Evolutionary conservation across 2,113 vertebrate species (phyloP).

Genomic region (Gymnobelideus leadbeateri): DNA sequence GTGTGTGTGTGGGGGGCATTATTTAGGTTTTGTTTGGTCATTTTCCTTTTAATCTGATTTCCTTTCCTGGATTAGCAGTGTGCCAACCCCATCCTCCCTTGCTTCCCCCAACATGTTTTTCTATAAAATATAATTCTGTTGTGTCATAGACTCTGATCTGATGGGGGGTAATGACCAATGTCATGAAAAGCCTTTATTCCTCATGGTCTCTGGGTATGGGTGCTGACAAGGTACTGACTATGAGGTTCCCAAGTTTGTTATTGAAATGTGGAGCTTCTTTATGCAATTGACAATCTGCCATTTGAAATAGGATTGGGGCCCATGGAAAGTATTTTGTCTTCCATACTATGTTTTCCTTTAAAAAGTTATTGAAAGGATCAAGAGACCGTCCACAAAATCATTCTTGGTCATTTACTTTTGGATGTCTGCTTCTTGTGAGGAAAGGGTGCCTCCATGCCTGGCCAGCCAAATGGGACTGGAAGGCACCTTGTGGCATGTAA

Average conservation of each 20-base stretch:
- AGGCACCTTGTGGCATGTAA: neutral
- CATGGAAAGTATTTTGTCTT: neutral
- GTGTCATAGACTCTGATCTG: neutral
- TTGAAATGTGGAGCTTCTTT: neutral
- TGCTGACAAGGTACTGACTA: neutral
- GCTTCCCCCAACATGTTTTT: neutral
- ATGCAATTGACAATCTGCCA: neutral
- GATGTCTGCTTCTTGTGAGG: neutral
- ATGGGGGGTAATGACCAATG: no score
- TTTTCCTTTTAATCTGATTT: neutral
- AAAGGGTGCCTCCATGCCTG: neutral
- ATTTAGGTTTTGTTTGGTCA: neutral
- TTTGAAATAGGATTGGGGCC: neutral
- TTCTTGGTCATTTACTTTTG: no score
- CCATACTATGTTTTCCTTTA: neutral
- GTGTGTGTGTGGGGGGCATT: neutral
- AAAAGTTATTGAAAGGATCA: neutral
- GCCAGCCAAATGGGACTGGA: neutral
- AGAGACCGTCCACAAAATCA: neutral
- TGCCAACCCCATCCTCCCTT: neutral
- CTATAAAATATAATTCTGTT: neutral
- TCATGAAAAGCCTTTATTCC: neutral
- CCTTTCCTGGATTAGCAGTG: neutral
- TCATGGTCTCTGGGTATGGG: neutral
- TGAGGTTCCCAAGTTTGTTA: neutral